Percentiles rank a stretch among this genome's conserved stretches.
phyloP scores from a whole-genome alignment of 2,888 invertebrate genomes.

The Cosmia pyralina region DNA sequence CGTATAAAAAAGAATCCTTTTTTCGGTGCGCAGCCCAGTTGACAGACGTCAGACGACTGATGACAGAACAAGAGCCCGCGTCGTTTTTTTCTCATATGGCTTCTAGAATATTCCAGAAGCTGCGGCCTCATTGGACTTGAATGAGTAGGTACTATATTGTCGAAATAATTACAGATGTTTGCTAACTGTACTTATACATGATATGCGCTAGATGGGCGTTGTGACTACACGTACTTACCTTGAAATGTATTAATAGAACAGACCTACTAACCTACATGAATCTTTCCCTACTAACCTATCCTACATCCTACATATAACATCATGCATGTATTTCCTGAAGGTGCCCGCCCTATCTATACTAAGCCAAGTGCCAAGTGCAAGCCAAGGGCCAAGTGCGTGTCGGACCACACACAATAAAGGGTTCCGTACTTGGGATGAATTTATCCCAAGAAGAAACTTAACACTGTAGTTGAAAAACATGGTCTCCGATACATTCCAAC shows the following conservation, averaged over 20 bases:
- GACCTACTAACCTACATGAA: conserved; percentile 33
- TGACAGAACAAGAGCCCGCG: neutral
- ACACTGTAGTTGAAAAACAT: no score
- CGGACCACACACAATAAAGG: no score
- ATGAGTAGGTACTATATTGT: neutral
- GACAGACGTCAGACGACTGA: neutral
- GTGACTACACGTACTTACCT: conserved; percentile 14
- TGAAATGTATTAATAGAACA: conserved; percentile 14
- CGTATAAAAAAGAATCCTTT: neutral
- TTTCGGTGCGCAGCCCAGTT: neutral
- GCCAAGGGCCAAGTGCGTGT: no score
- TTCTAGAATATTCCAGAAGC: neutral
- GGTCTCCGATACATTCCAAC: no score
- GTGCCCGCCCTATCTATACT: no score
- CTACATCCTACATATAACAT: no score
- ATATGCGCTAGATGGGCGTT: conserved; percentile 12
- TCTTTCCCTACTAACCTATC: neutral
- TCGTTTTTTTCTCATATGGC: neutral
- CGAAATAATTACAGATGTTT: neutral
- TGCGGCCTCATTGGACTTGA: neutral
- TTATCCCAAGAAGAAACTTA: no score
- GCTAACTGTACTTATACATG: no score
- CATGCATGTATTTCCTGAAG: no score
- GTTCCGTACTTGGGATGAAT: no score
- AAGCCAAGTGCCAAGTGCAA: no score